Evolutionary conservation across 2,113 vertebrate species (phyloP), one percentile per base, ranked within the genome.

Genomic region (Nanorana parkeri): DNA sequence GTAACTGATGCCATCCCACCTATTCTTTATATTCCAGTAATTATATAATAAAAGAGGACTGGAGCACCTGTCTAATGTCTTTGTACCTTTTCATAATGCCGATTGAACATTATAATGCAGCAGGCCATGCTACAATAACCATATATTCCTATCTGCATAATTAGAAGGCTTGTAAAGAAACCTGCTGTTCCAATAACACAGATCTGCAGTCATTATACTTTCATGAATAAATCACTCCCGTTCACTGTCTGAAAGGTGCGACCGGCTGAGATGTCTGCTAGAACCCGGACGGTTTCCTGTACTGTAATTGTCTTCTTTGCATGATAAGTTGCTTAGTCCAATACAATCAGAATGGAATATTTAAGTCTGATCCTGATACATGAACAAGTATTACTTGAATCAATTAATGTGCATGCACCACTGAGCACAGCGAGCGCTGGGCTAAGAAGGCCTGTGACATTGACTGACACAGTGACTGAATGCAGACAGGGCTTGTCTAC

Each of bases 231-330:
- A 60, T 60, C 21, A 10, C 65, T n/a, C 28, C 47, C 54, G 21
- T 69, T 52, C 17, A 17, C 7, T 20, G 21, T 16, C 36, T 47
- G 47, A 28, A 56, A 19, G 24, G 10, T 56, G 24, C 10, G 47
- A 19, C 13, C 4, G 17, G 13, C 16, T 61, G 24, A 78, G 63
- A 17, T 2, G 23, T 54, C 41, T 58, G 51, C 23, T 55, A 68
- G 28, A 26, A n/a, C 47, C 17, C 21, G 63, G 47, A 67, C 41
- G 24, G 10, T 5, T 24, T 32, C 29, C 77, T 69, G n/a, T 28
- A 77, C 41, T 68, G 16, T 68, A 68, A 79, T 58, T 68, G 77
- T 69, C 77, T 19, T 21, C 51, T 47, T 69, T 69, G 66, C 77
- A 79, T 60, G 54, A 41, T 69, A 61, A 69, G 52, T 32, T 47